Conservation (phyloP, 2,113 vertebrate species). For the Oreotragus oreotragus region DNA sequence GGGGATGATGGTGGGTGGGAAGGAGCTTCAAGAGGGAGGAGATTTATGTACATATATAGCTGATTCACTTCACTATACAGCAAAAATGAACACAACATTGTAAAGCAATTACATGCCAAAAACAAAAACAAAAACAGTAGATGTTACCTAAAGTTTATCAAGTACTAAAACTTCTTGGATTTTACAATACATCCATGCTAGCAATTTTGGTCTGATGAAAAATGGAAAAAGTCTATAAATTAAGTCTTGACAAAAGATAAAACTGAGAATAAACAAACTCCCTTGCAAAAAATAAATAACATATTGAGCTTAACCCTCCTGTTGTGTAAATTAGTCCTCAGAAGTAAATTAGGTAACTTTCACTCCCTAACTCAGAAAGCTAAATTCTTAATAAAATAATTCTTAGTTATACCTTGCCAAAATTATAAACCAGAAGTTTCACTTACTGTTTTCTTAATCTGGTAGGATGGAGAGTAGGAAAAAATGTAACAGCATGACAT, state of each 20-base stretch:
- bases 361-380: neutral
- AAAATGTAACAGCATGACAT: neutral
- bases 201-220: conserved; percentile 7
- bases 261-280: conserved; percentile 46
- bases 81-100: neutral
- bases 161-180: neutral
- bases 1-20: neutral
- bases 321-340: conserved; percentile 13
- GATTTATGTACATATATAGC: neutral
- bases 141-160: neutral
- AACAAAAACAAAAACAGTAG: neutral
- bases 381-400: conserved; percentile 28
- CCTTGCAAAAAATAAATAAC: neutral
- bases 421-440: neutral
- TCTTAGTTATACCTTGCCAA: neutral
- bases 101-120: neutral
- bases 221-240: neutral
- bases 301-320: conserved; percentile 16
- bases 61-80: neutral
- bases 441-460: neutral
- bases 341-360: conserved; percentile 21
- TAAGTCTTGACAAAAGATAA: conserved; percentile 18
- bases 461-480: neutral
- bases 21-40: neutral
- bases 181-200: neutral